phyloP scores from a whole-genome alignment of 2,113 vertebrate species.

The Pelvicachromis taeniatus region DNA sequence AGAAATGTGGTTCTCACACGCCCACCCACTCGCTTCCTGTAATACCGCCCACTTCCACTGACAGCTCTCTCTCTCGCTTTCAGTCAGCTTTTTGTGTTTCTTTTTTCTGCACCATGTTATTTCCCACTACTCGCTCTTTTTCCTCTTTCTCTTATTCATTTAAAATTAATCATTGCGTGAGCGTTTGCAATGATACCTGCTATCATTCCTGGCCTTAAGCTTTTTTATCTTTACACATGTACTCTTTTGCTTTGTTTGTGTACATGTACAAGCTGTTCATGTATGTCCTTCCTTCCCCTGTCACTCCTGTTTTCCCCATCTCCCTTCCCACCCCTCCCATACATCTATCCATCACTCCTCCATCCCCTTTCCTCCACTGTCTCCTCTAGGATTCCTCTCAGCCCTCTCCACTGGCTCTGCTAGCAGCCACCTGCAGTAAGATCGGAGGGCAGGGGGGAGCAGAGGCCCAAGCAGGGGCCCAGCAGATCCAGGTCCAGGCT shows the following conservation, averaged over 20 bases:
- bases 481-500: constrained; percentile 90
- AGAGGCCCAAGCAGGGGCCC: constrained; percentile 81
- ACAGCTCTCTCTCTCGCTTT: constrained; percentile 60
- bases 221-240: neutral
- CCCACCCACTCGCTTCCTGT: constrained; percentile 77
- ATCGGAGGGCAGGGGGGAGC: constrained; percentile 84
- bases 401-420: constrained; percentile 95
- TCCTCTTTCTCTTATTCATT: constrained; percentile 2
- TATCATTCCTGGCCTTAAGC: neutral
- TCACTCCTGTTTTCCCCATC: constrained; percentile 4
- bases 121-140: constrained; percentile 3
- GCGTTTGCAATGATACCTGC: neutral
- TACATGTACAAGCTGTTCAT: neutral
- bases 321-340: neutral
- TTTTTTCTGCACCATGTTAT: constrained; percentile 32
- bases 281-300: neutral
- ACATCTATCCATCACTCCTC: neutral
- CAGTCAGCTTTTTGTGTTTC: constrained; percentile 42
- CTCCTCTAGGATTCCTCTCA: constrained; percentile 89
- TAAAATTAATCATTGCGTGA: neutral
- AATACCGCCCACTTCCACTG: constrained; percentile 76
- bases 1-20: constrained; percentile 77
- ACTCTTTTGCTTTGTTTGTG: constrained; percentile 9
- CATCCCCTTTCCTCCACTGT: neutral
- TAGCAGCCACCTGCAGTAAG: constrained; percentile 99